These are phyloP conservation scores for Mesochorus sp. DNA, from an alignment of 2,888 invertebrate species.

Conservation along the genomic window DNA sequence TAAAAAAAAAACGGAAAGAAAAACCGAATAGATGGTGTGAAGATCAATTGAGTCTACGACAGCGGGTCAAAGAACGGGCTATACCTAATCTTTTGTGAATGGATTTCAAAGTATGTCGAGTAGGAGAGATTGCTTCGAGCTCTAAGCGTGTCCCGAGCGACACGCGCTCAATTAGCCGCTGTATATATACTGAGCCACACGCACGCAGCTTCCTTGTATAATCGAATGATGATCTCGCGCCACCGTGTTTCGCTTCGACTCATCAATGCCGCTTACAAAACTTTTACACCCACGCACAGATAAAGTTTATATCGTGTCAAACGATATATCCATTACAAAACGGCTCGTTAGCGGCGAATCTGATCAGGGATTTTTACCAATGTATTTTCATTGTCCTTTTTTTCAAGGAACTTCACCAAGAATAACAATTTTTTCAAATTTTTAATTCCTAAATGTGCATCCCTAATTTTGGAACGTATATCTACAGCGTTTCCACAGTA, in stretches of 20 bases:
- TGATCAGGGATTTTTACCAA: no score
- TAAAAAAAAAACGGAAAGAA: neutral
- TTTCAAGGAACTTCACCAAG: no score
- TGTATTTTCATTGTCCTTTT: no score
- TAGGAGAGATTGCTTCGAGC: constrained; percentile 17
- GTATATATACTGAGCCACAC: neutral
- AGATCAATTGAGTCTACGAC: constrained; percentile 40
- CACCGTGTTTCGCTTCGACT: constrained; percentile 17
- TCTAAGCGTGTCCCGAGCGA: neutral
- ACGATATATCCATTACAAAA: constrained; percentile 1
- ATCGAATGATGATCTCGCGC: constrained; percentile 10
- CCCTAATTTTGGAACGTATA: no score
- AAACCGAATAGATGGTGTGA: constrained; percentile 25
- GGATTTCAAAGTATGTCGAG: constrained; percentile 22
- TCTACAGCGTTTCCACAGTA: no score
- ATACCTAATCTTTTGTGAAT: constrained; percentile 53
- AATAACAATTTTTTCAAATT: no score
- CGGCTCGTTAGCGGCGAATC: no score
- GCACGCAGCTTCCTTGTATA: constrained; percentile 35
- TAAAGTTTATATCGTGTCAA: no score
- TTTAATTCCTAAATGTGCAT: no score
- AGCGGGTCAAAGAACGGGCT: constrained; percentile 12
- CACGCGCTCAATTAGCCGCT: constrained; percentile 39
- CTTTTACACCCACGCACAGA: constrained; percentile 6
- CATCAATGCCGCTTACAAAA: constrained; percentile 1